These are phyloP conservation scores for Australoheros scitulus DNA, from an alignment of 2,113 vertebrate species.

Conservation along the genomic window DNA sequence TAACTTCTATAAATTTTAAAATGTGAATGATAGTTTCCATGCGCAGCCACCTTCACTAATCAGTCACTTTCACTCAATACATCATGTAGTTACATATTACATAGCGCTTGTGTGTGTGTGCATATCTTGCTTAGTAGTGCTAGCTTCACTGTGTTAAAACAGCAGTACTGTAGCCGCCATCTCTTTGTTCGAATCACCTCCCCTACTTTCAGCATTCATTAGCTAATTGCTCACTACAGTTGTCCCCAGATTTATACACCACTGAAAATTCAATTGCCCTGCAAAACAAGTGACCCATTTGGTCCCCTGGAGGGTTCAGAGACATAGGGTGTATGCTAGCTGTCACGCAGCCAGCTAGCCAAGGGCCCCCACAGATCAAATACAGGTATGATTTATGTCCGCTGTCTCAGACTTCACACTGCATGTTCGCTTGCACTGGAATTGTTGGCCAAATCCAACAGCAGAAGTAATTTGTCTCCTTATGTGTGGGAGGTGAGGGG, in stretches of 20 bases:
- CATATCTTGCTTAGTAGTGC: background rate
- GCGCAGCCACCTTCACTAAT: background rate
- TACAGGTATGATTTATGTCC: constrained; percentile 97
- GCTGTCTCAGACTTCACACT: constrained; percentile 77
- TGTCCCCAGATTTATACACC: constrained; percentile 21
- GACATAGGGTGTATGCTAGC: constrained; percentile 47
- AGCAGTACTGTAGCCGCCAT: background rate
- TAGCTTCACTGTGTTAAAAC: background rate
- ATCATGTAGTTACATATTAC: background rate
- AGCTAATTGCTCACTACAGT: background rate
- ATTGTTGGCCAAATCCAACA: constrained; percentile 62
- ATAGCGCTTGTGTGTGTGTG: background rate
- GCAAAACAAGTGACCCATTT: constrained; percentile 57
- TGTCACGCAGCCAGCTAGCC: constrained; percentile 70
- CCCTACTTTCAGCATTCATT: constrained; percentile 8
- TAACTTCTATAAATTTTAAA: background rate
- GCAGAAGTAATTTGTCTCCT: constrained; percentile 72
- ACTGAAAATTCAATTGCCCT: constrained; percentile 26
- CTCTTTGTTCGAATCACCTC: constrained; percentile 2
- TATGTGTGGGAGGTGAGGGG: constrained; percentile 70
- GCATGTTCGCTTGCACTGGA: constrained; percentile 69
- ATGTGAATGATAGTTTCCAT: background rate
- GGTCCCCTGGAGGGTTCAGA: constrained; percentile 38
- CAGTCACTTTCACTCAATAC: background rate
- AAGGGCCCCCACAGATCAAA: constrained; percentile 87